Evolutionary conservation across 2,888 invertebrate genomes (phyloP), one percentile per base, ranked within the genome.

Genomic region (Blastobasis lacticolella): DNA sequence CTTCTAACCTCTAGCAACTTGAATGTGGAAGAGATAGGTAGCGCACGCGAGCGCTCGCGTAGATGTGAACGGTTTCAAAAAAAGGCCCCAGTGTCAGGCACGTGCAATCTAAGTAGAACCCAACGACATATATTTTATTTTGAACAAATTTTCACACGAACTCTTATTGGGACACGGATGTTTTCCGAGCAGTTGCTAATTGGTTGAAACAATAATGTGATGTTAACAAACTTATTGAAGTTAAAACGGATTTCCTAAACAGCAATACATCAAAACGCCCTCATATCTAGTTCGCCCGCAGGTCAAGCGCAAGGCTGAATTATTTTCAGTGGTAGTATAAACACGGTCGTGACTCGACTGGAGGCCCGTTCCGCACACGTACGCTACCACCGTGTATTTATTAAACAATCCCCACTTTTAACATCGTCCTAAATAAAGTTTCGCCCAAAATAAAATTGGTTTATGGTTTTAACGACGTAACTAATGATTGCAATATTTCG

Each of bases 301-400:
- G 73, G 70, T 73, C 75, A 75, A 75, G 75, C 65, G 66, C 75
- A 73, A 72, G 74, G 75, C 70, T 71, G 55, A 59, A 57, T 57
- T 70, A 73, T 73, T 71, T 68, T 60, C 62, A 63, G 65, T 60
- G 50, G 54, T 54, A 60, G 61, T 57, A 61, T 61, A 55, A 63
- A 61, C 63, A 60, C 59, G 53, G 45, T 46, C 49, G 51, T 55
- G 58, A 62, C 59, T 62, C 56, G 6, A 40, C 40, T 9, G 10
- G 50, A 44, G 37, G 45, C 49, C 38, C 36, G 49, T 38, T 9
- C 45, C 38, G 38, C 49, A 46, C 10, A 38, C 45, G n/a, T 23
- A 23, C 37, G 10, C 45, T 5, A 49, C 10, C 43, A 9, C n/a
- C n/a, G 38, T 44, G 6, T 52, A 47, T 53, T 49, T 53, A 53